A percentile compares a stretch with the other conserved stretches of the same genome.
Evolutionary conservation across 2,888 invertebrate species (phyloP).

Genomic region (Aleiodes alternator): DNA sequence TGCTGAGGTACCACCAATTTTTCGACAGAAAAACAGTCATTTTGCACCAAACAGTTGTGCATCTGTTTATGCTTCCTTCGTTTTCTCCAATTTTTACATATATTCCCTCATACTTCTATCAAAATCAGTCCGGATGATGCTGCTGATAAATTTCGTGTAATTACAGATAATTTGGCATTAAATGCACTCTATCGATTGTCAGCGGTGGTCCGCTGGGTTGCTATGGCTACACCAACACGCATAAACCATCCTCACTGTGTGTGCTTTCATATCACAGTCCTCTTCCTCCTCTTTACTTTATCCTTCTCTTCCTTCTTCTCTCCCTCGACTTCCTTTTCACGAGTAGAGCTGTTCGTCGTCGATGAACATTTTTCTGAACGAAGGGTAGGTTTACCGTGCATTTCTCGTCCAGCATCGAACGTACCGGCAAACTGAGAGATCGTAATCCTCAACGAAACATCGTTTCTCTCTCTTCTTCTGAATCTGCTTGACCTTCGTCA

Average conservation of each 20-base stretch:
- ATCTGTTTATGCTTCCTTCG: too few species aligned
- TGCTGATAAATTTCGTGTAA: background rate
- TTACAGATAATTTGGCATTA: constrained; percentile 24
- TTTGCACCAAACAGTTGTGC: too few species aligned
- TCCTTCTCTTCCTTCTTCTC: background rate
- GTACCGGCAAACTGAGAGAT: constrained; percentile 59
- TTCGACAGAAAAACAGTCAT: too few species aligned
- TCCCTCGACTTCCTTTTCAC: background rate
- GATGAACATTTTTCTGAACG: background rate
- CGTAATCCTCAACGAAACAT: constrained; percentile 68
- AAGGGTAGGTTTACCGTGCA: constrained; percentile 41
- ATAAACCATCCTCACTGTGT: constrained; percentile 23
- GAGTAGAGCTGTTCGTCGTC: background rate
- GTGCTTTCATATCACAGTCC: constrained; percentile 24
- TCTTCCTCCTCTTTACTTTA: constrained; percentile 4
- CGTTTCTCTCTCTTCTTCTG: constrained; percentile 26
- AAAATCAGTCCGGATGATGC: background rate
- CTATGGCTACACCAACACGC: constrained; percentile 68
- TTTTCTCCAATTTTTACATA: background rate
- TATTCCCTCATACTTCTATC: too few species aligned
- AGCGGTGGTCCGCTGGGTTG: constrained; percentile 63
- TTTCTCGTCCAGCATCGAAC: constrained; percentile 54
- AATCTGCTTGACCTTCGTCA: constrained; percentile 26
- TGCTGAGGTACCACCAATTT: background rate
- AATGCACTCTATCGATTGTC: constrained; percentile 44